Evolutionary conservation across 2,113 vertebrate genomes (phyloP), one percentile per base, ranked within the genome.

Genomic region (Nothocercus julius): DNA sequence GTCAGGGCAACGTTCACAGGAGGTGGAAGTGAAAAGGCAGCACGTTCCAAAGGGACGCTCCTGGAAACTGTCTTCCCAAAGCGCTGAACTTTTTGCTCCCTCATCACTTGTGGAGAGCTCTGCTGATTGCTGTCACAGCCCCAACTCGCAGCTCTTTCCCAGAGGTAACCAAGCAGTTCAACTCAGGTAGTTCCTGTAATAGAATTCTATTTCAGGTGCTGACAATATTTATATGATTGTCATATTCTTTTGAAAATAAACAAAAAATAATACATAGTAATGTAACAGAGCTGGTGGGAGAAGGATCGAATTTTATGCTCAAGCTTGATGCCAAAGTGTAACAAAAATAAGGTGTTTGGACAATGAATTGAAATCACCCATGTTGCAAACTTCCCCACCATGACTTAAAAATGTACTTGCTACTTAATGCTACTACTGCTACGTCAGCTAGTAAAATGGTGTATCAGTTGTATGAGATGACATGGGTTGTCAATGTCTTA

Each of bases 1-100:
- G 0, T 42, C 80, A 15, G 1, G 61, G 19, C 4, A 56, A 7
- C 1, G 1, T 24, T 90, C 20, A 1, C 34, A 53, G 13, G 40
- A 17, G 67, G 2, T 58, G 54, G 77, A 63, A 83, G 66, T 13
- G 16, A 38, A 44, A 42, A 44, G 20, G 21, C 42, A 20, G 18
- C 2, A 5, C 22, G 13, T 7, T 24, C 49, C 10, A 27, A 21
- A 44, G 68, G n/a, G 64, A 24, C 3, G 0, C 44, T 63, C 40
- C 66, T 79, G 56, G 36, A n/a, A 75, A 67, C 9, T 1, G 2
- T 5, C 42, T 74, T 80, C 44, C 49, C 30, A 38, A 69, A 38
- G 5, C 54, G 16, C 16, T 56, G 42, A 49, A 51, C 24, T 80
- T 85, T 27, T 19, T 49, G 11, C 22, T 86, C 15, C 15, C 18